Percentiles rank a stretch among this genome's conserved stretches.
Conservation (phyloP, 2,888 invertebrate species). For the Colostygia pectinataria region DNA sequence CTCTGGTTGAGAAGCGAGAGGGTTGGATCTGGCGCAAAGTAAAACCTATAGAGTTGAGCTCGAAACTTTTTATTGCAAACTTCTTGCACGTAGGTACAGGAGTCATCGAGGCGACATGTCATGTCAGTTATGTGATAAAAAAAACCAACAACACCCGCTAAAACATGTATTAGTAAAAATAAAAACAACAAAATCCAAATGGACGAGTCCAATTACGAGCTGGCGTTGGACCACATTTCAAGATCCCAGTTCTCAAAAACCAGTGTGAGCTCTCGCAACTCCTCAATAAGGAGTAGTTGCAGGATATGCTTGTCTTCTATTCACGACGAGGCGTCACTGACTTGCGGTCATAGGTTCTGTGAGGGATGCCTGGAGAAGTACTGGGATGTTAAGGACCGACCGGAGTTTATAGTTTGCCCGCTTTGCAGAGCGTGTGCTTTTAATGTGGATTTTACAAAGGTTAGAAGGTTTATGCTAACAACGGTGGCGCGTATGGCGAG, state of each 20-base stretch:
- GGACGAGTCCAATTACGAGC: constrained; percentile 31
- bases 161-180: constrained; percentile 1
- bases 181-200: constrained; percentile 16
- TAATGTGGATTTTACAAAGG: constrained; percentile 58
- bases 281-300: constrained; percentile 47
- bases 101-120: not conserved
- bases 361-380: constrained; percentile 55
- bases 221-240: constrained; percentile 13
- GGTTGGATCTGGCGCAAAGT: no score
- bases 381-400: constrained; percentile 51
- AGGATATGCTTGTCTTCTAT: constrained; percentile 61
- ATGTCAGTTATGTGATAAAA: not conserved
- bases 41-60: no score
- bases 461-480: constrained; percentile 26
- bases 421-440: constrained; percentile 54
- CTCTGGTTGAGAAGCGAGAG: no score
- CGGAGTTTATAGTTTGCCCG: constrained; percentile 57
- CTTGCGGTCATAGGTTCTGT: constrained; percentile 66
- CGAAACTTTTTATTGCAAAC: no score
- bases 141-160: constrained; percentile 10
- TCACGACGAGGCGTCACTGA: constrained; percentile 49
- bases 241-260: constrained; percentile 29
- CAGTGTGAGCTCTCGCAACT: constrained; percentile 37
- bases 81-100: no score
- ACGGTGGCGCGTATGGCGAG: no score